Percentiles rank a stretch among this genome's conserved stretches.
Evolutionary conservation across 2,797 vertebrate genomes (phyloP).

Genomic region (Falco cherrug): DNA sequence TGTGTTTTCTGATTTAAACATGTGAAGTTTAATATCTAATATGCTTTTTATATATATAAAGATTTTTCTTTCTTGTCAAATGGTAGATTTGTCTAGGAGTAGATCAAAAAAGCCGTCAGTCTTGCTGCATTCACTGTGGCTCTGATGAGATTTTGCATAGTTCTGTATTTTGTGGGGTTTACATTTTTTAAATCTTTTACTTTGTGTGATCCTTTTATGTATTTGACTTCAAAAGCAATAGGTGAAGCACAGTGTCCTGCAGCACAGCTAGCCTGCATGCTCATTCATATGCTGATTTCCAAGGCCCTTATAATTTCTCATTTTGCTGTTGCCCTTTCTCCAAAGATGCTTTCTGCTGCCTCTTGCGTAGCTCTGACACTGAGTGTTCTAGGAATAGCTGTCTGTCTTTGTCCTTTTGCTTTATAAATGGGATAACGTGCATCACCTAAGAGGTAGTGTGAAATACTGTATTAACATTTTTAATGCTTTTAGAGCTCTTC

Average conservation of each 20-base stretch:
- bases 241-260: background rate
- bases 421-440: background rate
- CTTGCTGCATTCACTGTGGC: background rate
- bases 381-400: background rate
- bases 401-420: background rate
- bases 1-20: background rate
- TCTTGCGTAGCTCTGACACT: background rate
- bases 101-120: background rate
- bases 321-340: background rate
- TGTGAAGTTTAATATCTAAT: background rate
- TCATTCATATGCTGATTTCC: background rate
- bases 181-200: background rate
- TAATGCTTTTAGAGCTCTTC: background rate
- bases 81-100: background rate
- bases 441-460: background rate
- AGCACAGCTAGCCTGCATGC: background rate
- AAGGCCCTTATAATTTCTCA: background rate
- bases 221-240: background rate
- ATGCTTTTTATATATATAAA: background rate
- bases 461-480: background rate
- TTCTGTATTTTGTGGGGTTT: background rate
- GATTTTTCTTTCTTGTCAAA: background rate
- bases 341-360: background rate
- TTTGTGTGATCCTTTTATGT: background rate
- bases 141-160: background rate